These are phyloP conservation scores for Zaprionus inermis DNA, from an alignment of 1,140 invertebrate genomes.

Conservation along the genomic window DNA sequence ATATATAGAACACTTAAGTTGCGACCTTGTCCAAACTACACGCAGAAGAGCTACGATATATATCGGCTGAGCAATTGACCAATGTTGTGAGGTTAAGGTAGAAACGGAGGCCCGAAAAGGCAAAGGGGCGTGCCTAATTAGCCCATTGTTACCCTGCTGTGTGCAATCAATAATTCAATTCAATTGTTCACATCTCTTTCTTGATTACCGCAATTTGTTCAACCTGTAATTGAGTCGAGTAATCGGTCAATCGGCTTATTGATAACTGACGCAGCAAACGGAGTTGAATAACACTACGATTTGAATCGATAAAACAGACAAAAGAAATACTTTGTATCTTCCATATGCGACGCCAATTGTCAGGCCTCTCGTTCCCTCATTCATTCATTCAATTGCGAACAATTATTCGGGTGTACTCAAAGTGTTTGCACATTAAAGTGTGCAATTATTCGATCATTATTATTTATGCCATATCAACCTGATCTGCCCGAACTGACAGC, in stretches of 20 bases:
- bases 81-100: neutral
- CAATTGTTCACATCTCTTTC: neutral
- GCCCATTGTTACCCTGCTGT: too few relatives aligned
- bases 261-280: too few relatives aligned
- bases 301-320: conserved; percentile 29
- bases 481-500: conserved; percentile 30
- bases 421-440: conserved; percentile 70
- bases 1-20: conserved; percentile 4
- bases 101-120: too few relatives aligned
- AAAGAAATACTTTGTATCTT: neutral
- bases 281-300: conserved; percentile 69
- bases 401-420: conserved; percentile 26
- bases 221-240: conserved; percentile 3
- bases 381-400: conserved; percentile 23
- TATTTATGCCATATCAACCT: conserved; percentile 16
- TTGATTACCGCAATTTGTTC: neutral
- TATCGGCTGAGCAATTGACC: neutral
- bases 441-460: conserved; percentile 65
- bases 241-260: conserved; percentile 21
- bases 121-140: too few relatives aligned
- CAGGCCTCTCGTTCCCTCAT: conserved; percentile 18
- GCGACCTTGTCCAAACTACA: conserved; percentile 23
- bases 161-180: neutral
- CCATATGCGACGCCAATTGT: too few relatives aligned
- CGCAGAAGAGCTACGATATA: neutral